Evolutionary conservation across 2,888 invertebrate genomes (phyloP), one percentile per base, ranked within the genome.

Genomic region (Lordiphosa fenestrarum): DNA sequence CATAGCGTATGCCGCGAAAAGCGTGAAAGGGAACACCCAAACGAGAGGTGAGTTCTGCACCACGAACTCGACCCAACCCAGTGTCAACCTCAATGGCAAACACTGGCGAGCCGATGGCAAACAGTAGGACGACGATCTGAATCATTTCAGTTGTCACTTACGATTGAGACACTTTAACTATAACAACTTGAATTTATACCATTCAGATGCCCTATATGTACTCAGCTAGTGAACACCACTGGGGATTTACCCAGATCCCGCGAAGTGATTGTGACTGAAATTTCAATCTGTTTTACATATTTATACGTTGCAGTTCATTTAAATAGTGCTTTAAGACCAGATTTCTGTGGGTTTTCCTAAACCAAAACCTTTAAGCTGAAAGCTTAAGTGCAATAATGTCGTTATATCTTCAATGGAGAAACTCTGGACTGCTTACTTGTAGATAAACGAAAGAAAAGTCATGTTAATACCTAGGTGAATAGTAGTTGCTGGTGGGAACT

Each of bases 1-100:
- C 89, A 62, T 88, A 89, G 3, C 87, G 86, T 36, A 89, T 84
- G 46, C 89, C 87, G 1, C 85, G 87, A 65, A 89, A 89, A 2
- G 88, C 86, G 49, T 82, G 69, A 48, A 88, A 87, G 1, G 66
- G 35, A 9, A 52, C 33, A 1, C 85, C 87, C 19, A 81, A 66
- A 6, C 89, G 71, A 0, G 88, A 72, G 6, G 71, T 71, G 19
- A 87, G 63, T 15, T 61, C 57, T 2, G 69, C 59, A 4, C 89
- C 89, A 2, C 73, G 73, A 4, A 89, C 47, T 2, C 68, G 66
- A 7, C 89, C 89, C 50, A 88, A 55, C 0, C 71, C 61, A 90
- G 86, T 73, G 0, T 70, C 63, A 0, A 88, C 73, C 30, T 75
- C 63, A 30, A 86, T 56, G n/a, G 62, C 35, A 68, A 78, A 4